phyloP scores from a whole-genome alignment of 2,888 invertebrate genomes.

The Sarcophaga caerulescens region DNA sequence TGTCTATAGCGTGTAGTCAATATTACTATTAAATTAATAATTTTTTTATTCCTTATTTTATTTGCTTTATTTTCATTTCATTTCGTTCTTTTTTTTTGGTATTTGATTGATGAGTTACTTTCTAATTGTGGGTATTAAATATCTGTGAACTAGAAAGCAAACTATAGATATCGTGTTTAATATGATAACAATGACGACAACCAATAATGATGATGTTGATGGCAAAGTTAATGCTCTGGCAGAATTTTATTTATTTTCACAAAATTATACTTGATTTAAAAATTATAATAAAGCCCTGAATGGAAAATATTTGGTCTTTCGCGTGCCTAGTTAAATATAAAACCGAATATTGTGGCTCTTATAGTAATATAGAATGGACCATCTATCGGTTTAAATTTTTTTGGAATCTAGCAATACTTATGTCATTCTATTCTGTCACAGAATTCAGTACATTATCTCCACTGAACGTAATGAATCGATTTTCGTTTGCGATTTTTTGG shows the following conservation, averaged over 20 bases:
- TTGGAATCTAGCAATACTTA: no score
- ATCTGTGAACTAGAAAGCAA: slow-evolving; percentile 72
- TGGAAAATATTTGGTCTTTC: not conserved
- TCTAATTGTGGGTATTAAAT: slow-evolving; percentile 81
- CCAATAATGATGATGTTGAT: slow-evolving; percentile 1
- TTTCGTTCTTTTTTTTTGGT: slow-evolving; percentile 72
- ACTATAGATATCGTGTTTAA: slow-evolving; percentile 4
- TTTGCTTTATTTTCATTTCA: slow-evolving; percentile 10
- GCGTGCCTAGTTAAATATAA: not conserved
- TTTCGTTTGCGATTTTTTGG: no score
- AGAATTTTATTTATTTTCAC: not conserved
- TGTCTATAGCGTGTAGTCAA: no score
- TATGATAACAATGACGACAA: not conserved
- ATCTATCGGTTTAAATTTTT: no score
- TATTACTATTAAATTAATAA: not conserved
- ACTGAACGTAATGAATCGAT: no score
- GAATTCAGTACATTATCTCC: no score
- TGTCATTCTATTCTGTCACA: no score
- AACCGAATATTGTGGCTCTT: no score
- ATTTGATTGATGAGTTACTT: slow-evolving; percentile 81
- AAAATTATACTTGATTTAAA: not conserved
- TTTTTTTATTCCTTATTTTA: not conserved
- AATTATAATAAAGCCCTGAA: not conserved
- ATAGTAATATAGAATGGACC: no score
- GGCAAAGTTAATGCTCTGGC: not conserved